Base-by-base conservation (phyloP, 2,797 vertebrate species). In the Coregonus sp. region DNA sequence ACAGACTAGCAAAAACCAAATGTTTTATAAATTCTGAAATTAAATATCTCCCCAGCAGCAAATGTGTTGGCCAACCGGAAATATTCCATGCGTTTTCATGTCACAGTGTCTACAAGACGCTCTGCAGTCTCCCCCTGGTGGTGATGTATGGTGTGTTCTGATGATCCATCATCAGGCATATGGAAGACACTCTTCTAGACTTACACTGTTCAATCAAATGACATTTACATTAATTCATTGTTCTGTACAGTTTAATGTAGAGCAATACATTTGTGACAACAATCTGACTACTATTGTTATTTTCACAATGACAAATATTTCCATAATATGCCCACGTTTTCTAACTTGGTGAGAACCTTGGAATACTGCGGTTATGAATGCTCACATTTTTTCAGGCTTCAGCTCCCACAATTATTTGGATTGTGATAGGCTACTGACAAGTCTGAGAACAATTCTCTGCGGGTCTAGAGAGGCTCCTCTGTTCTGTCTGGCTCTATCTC, bases 1-100 rank as follows among this genome's bases (percentile, higher is more conserved):
- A 25, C 25, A 35, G 35, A 35, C 35, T 35, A 0, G 35, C 35
- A 35, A 35, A 35, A 35, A 5, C 35, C 25, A 25, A 25, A 25
- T 25, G 25, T 25, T 25, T 25, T 25, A 25, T 25, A 25, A 25
- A 25, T 25, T 25, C 25, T 25, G 25, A 25, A 35, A 35, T 35
- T 4, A 35, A 35, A 35, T 35, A 35, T 35, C 4, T 1, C 35
- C 20, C 29, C 63, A 31, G 25, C 63, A 7, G 29, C n/a, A 47
- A 74, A 74, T 65, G n/a, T 63, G 52, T 25, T 74, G 72, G 72
- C 72, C 72, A 37, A 65, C 18, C 40, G n/a, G 33, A 74, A 74
- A 63, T 6, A 16, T 16, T 40, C 33, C 72, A 31, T 25, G 51
- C 4, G 35, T 74, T 74, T 35, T 61, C 0, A 61, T 4, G 5